Base-by-base conservation (phyloP, 2,797 vertebrate species). In the Hoplostethus atlanticus region DNA sequence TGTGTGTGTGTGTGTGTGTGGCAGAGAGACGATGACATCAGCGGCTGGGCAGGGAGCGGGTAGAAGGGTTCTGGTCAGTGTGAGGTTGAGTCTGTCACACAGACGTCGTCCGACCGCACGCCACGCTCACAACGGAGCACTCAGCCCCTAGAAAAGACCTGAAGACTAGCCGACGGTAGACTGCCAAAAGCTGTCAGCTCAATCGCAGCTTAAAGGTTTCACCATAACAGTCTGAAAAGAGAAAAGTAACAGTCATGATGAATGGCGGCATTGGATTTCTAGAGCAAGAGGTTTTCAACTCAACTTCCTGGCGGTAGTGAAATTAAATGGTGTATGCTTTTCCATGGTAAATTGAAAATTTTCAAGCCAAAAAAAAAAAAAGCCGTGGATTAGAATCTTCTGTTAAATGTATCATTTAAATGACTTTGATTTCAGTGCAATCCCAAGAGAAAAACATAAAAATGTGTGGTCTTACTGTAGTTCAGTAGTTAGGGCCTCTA, bases 81-180 rank as follows among this genome's bases (percentile, higher is more conserved):
- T 93, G 92, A 89, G 84, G 92, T 92, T 56, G 64, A 84, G 89
- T 75, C 90, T 93, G 93, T 94, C 90, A 92, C 84, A 87, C 89
- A 93, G 84, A 90, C 76, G 64, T 69, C 78, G 64, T 68, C 73
- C 38, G 64, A 84, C 86, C 83, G 88, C 89, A 91, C 84, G 85
- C 87, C 81, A 89, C 76, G 69, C 84, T 90, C 85, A 83, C 89
- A 91, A 55, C 89, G 76, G 81, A 90, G 86, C 89, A 87, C 89
- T 89, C 89, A 87, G 89, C 79, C 80, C 46, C 82, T 84, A 85
- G 91, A 84, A 81, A 59, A 31, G 71, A 44, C 74, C 69, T 36
- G 77, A 89, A 77, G 70, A 63, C 73, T 66, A 81, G 77, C 83
- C 64, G 83, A 64, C 59, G 85, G 83, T 68, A 79, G 80, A 79